Evolutionary conservation across 2,888 invertebrate species (phyloP), one percentile per base, ranked within the genome.

Genomic region (Chymomyza fuscimana): DNA sequence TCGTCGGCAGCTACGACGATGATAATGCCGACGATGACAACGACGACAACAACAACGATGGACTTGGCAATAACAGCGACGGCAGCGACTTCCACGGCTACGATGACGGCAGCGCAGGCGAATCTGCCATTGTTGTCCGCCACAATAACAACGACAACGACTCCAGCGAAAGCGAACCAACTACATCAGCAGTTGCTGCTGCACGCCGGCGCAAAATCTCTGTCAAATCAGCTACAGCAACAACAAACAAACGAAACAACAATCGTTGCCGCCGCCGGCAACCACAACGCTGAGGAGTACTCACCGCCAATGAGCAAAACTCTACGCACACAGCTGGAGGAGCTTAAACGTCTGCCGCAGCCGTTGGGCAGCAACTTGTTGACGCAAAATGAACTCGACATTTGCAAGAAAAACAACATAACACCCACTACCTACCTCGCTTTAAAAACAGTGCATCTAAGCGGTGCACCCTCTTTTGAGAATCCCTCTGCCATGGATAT

Each of bases 381-480:
- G 87, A 94, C 93, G 82, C 93, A 92, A 91, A 94, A 94, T 88
- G 95, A 95, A 92, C 93, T 94, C 91, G 94, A 95, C 95, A 92
- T 97, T 76, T 97, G 97, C 92, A 93, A 94, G 66, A 92, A 94
- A 70, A 93, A 97, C 89, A 95, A 96, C 90, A 93, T 98, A 90
- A 95, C 96, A 82, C 96, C 97, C 76, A 95, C 96, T 70, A 96
- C 96, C 91, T 98, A 97, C 93, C 94, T 97, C 83, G 96, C 97
- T 4, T 93, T 97, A 91, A 98, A 98, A 92, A 95, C 97, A 15
- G 94, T 97, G 82, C 94, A 97, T 76, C 93, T 98, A 70, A 92
- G 92, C 75, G 92, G 91, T 19, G 90, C 90, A 10, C 90, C 91
- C 16, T 73, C 89, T 12, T 52, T 87, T 59, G 82, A 88, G 52